phyloP scores from a whole-genome alignment of 2,797 vertebrate genomes.

The Cetoscarus ocellatus region DNA sequence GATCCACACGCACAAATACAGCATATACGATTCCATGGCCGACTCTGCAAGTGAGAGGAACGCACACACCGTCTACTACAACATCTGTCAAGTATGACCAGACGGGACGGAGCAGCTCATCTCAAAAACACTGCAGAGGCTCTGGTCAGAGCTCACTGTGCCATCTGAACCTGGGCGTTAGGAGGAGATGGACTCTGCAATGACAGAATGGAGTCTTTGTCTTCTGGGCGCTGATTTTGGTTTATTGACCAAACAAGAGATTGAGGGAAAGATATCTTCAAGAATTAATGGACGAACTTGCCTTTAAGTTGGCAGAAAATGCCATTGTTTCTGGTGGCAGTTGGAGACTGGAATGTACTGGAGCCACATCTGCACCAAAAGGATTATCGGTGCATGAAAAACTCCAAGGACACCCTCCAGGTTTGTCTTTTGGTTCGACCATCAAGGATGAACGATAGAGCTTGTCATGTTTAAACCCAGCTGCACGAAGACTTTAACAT shows the following conservation, averaged over 20 bases:
- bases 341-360: neutral
- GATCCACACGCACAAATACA: conserved; percentile 75
- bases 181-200: neutral
- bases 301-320: neutral
- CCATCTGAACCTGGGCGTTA: conserved; percentile 23
- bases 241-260: conserved; percentile 9
- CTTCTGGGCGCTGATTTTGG: neutral
- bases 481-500: neutral
- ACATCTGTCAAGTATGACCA: conserved; percentile 89
- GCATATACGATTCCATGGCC: conserved; percentile 74
- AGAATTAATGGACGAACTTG: neutral
- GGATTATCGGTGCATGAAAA: conserved; percentile 28
- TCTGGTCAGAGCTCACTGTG: conserved; percentile 15
- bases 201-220: neutral
- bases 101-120: neutral
- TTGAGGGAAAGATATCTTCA: neutral
- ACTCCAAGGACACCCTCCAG: neutral
- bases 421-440: neutral
- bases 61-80: conserved; percentile 85
- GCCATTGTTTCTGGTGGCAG: neutral
- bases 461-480: neutral
- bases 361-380: conserved; percentile 3
- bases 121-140: neutral
- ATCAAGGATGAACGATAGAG: neutral
- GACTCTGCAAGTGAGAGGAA: conserved; percentile 67